These are phyloP conservation scores for Dipus sagitta DNA, from an alignment of 2,797 vertebrate species.

Conservation along the genomic window DNA sequence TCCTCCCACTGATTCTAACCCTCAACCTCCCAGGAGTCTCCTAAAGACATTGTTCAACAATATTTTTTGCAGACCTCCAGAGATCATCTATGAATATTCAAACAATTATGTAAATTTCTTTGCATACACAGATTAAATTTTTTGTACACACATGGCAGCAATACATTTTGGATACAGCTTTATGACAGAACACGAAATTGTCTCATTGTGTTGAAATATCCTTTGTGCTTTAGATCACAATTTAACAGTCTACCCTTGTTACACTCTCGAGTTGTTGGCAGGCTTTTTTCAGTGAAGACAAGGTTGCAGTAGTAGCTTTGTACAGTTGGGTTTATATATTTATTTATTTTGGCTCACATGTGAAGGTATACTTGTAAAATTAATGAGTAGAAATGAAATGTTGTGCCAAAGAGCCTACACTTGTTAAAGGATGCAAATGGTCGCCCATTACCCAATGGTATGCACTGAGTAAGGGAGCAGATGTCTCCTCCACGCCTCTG, in stretches of 20 bases:
- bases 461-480: neutral
- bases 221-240: neutral
- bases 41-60: neutral
- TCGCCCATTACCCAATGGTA: constrained; percentile 1
- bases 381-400: constrained; percentile 40
- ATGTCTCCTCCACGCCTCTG: neutral
- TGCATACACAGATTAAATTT: neutral
- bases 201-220: neutral
- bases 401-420: neutral
- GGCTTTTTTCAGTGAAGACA: neutral
- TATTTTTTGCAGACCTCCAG: constrained; percentile 10
- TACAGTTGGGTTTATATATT: neutral
- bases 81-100: neutral
- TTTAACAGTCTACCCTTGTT: neutral
- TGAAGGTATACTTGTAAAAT: constrained; percentile 13
- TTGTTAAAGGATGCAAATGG: neutral
- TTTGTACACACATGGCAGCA: neutral
- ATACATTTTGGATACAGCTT: constrained; percentile 18
- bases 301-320: neutral
- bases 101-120: neutral
- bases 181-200: neutral
- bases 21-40: neutral
- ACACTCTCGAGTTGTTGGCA: neutral
- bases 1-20: neutral
- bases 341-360: neutral